A percentile compares a stretch with the other conserved stretches of the same genome.
These are phyloP conservation scores for Tringa solitaria DNA, from an alignment of 2,113 vertebrate species.

Conservation along the genomic window DNA sequence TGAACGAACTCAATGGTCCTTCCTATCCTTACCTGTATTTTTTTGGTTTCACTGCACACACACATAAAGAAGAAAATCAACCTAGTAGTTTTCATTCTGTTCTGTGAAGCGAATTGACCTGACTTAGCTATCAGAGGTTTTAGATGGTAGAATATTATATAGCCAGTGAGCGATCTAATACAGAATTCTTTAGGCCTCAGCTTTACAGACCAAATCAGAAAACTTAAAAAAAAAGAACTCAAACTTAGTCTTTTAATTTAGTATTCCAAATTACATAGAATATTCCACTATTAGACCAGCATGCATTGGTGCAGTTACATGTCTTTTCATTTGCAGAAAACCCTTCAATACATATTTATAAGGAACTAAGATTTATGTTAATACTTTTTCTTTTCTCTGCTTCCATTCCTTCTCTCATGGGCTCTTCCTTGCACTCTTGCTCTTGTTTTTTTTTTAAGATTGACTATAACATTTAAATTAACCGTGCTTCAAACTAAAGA, in stretches of 20 bases:
- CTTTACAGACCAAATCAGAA: not conserved
- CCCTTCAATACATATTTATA: not conserved
- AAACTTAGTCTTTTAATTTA: not conserved
- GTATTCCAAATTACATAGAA: not conserved
- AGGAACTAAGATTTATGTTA: not conserved
- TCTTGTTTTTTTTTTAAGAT: not conserved
- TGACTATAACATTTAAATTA: not conserved
- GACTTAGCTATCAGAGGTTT: not conserved
- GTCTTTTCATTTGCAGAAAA: not conserved
- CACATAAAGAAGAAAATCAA: not conserved
- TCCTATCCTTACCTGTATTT: not conserved
- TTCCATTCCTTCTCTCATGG: not conserved
- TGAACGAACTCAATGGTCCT: not conserved
- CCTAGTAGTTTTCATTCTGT: not conserved
- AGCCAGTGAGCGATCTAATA: not conserved
- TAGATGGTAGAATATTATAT: not conserved
- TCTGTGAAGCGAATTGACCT: not conserved
- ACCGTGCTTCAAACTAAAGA: not conserved
- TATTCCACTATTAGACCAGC: not conserved
- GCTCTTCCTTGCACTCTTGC: accelerated
- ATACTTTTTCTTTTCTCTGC: not conserved
- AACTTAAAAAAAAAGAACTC: not conserved
- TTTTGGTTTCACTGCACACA: not conserved
- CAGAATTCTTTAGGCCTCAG: not conserved
- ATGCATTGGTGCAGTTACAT: not conserved